These are phyloP conservation scores for Marasmarcha lunaedactyla DNA, from an alignment of 2,888 invertebrate genomes.

Conservation along the genomic window DNA sequence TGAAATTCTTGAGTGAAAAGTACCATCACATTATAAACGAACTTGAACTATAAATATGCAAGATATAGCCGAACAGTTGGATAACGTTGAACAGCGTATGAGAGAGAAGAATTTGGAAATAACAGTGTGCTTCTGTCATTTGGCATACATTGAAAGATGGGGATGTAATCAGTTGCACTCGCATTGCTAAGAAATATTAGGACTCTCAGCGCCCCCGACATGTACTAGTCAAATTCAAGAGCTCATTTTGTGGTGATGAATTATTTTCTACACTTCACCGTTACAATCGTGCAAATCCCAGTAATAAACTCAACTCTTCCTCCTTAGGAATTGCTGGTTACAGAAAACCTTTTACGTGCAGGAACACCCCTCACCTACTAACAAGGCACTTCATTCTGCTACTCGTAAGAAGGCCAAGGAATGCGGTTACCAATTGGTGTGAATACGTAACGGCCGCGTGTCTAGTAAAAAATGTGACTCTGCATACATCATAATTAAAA, in stretches of 20 bases:
- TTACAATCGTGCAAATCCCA: no score
- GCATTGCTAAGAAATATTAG: neutral
- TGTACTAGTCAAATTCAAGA: neutral
- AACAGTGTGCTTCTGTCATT: neutral
- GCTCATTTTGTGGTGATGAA: neutral
- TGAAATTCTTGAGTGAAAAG: no score
- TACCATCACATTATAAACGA: no score
- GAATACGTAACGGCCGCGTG: neutral
- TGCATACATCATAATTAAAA: neutral
- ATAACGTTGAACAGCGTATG: neutral
- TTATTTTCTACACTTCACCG: no score
- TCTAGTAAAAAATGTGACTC: neutral
- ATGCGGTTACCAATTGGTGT: neutral
- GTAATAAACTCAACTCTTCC: no score
- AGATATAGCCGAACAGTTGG: no score
- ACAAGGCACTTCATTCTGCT: neutral
- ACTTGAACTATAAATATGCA: no score
- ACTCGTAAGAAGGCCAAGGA: neutral
- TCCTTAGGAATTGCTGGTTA: no score
- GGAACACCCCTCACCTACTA: neutral
- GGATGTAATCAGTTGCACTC: neutral
- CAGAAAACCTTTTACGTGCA: no score
- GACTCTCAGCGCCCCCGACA: neutral
- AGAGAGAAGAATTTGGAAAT: constrained; percentile 1
- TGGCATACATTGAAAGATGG: neutral